Evolutionary conservation across 2,113 vertebrate species (phyloP).

Genomic region (Pterophyllum scalare): DNA sequence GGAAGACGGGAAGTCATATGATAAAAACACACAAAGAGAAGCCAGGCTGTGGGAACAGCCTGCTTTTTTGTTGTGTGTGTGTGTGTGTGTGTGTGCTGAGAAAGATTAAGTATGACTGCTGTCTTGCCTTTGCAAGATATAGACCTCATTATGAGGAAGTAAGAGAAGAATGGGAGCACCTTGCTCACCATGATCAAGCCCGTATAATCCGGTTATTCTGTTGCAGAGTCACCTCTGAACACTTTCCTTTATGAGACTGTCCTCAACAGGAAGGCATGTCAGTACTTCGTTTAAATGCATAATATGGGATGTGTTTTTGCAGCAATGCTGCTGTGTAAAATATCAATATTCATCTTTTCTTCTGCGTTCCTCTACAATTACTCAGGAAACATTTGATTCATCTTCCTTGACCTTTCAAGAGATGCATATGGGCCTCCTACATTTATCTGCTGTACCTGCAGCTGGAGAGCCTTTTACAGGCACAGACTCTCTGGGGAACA

Average conservation of each 20-base stretch:
- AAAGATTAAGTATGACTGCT: constrained; percentile 48
- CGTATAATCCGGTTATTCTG: constrained; percentile 63
- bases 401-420: constrained; percentile 26
- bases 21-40: not conserved
- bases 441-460: constrained; percentile 19
- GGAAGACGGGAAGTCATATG: not conserved
- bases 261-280: not conserved
- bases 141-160: constrained; percentile 40
- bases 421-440: not conserved
- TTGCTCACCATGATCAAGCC: constrained; percentile 43
- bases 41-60: not conserved
- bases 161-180: constrained; percentile 38
- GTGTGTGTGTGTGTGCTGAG: constrained; percentile 13
- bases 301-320: constrained; percentile 1
- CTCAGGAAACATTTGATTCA: constrained; percentile 15
- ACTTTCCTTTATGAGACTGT: constrained; percentile 25
- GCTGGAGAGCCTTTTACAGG: constrained; percentile 44
- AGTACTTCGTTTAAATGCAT: constrained; percentile 4
- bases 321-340: not conserved
- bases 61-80: fast-evolving
- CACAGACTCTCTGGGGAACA: constrained; percentile 59
- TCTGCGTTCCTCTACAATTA: not conserved
- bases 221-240: constrained; percentile 25
- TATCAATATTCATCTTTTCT: not conserved
- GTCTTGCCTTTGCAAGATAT: constrained; percentile 32